A percentile compares a stretch with the other conserved stretches of the same genome.
phyloP scores from a whole-genome alignment of 2,888 invertebrate genomes.

The Synanthedon vespiformis region DNA sequence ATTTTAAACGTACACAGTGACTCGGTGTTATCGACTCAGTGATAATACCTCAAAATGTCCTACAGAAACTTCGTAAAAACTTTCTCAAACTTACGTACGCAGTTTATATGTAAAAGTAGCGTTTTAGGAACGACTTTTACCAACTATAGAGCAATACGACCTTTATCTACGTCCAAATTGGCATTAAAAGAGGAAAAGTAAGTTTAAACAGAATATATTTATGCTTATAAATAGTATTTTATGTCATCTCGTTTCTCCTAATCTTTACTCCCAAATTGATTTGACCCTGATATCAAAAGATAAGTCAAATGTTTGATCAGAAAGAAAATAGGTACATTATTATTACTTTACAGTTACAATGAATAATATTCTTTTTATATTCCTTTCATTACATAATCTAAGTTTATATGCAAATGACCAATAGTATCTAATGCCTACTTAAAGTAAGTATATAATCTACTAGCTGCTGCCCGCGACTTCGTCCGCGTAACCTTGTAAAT shows the following conservation, averaged over 20 bases:
- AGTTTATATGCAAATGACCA: no score
- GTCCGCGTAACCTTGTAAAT: no score
- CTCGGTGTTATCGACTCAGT: slow-evolving; percentile 7
- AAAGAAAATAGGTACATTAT: no score
- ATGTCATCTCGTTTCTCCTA: background rate
- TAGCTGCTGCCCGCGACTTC: no score
- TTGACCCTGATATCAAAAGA: no score
- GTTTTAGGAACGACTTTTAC: slow-evolving; percentile 31
- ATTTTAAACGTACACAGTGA: slow-evolving; percentile 9
- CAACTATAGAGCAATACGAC: slow-evolving; percentile 32
- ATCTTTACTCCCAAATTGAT: no score
- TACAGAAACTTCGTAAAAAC: slow-evolving; percentile 35
- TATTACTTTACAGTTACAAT: no score
- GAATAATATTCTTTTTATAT: no score
- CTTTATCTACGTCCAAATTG: slow-evolving; percentile 44
- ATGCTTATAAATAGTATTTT: background rate
- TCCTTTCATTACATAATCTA: no score
- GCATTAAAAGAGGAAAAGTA: slow-evolving; percentile 52
- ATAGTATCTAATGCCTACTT: no score
- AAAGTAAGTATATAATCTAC: no score
- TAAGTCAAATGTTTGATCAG: no score
- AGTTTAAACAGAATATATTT: slow-evolving; percentile 17
- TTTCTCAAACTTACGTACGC: slow-evolving; percentile 29
- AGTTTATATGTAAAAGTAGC: slow-evolving; percentile 33
- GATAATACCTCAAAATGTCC: slow-evolving; percentile 27